Conservation (phyloP, 1,140 invertebrate genomes). For the Fopius arisanus region DNA sequence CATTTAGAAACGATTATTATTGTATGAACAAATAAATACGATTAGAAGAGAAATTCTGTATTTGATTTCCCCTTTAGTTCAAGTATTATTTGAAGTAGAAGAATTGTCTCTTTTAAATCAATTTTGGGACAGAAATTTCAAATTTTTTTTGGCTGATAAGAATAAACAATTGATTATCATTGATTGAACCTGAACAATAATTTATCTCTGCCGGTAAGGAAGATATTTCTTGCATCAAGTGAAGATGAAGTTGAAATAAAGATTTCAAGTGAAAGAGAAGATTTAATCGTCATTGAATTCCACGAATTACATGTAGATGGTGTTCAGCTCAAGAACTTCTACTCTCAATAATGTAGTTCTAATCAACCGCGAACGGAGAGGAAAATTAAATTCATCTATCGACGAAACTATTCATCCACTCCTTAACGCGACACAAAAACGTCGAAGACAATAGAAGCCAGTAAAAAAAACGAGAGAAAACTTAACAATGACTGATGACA, state of each 20-base stretch:
- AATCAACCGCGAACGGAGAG: neutral
- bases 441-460: neutral
- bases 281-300: too few relatives aligned
- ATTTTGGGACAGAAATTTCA: too few relatives aligned
- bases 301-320: neutral
- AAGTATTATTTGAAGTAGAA: too few relatives aligned
- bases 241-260: too few relatives aligned
- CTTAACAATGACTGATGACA: neutral
- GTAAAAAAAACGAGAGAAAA: neutral
- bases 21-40: constrained; percentile 62
- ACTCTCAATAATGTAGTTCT: neutral
- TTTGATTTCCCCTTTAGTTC: neutral
- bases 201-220: too few relatives aligned
- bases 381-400: neutral
- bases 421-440: neutral
- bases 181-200: too few relatives aligned
- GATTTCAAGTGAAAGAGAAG: too few relatives aligned
- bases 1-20: constrained; percentile 60
- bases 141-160: too few relatives aligned
- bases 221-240: too few relatives aligned
- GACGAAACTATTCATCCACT: neutral
- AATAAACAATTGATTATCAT: too few relatives aligned
- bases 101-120: too few relatives aligned
- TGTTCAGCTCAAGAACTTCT: neutral
- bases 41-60: constrained; percentile 44